Percentiles rank a stretch among this genome's conserved stretches.
Conservation (phyloP, 1,140 invertebrate genomes). For the Drosophila parvula region DNA sequence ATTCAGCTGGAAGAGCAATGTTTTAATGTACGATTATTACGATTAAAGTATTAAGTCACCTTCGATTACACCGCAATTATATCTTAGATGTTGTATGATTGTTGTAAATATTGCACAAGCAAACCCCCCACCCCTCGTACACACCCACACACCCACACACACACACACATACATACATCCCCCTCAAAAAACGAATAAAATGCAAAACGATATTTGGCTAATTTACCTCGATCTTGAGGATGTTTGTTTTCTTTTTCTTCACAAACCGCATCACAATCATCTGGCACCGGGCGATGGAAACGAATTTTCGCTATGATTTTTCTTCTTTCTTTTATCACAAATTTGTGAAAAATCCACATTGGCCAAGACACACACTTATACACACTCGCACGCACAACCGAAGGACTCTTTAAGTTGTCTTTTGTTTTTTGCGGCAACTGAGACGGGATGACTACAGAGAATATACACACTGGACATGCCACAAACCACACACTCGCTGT, state of each 20-base stretch:
- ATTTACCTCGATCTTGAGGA: neutral
- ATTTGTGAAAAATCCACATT: conserved; percentile 12
- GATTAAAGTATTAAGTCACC: conserved; percentile 74
- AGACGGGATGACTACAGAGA: conserved; percentile 51
- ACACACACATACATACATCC: conserved; percentile 16
- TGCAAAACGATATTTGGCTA: conserved; percentile 25
- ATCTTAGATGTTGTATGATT: conserved; percentile 60
- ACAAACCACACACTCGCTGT: conserved; percentile 48
- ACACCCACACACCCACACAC: conserved; percentile 9
- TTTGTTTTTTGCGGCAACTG: conserved; percentile 46
- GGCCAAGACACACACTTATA: conserved; percentile 12
- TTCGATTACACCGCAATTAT: conserved; percentile 56
- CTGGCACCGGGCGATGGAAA: conserved; percentile 48
- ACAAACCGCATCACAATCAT: conserved; percentile 24
- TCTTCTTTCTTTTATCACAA: neutral
- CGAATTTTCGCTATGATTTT: conserved; percentile 32
- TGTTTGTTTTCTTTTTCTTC: conserved; percentile 3
- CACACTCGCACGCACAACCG: conserved; percentile 22
- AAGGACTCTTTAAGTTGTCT: conserved; percentile 24
- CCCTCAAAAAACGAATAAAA: conserved; percentile 33
- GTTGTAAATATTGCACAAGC: conserved; percentile 62
- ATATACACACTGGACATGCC: conserved; percentile 20
- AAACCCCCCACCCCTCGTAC: neutral
- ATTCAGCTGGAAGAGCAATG: conserved; percentile 47
- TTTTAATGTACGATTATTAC: conserved; percentile 55